A percentile compares a stretch with the other conserved stretches of the same genome.
Conservation (phyloP, 1,140 invertebrate species). For the Drosophila azteca region DNA sequence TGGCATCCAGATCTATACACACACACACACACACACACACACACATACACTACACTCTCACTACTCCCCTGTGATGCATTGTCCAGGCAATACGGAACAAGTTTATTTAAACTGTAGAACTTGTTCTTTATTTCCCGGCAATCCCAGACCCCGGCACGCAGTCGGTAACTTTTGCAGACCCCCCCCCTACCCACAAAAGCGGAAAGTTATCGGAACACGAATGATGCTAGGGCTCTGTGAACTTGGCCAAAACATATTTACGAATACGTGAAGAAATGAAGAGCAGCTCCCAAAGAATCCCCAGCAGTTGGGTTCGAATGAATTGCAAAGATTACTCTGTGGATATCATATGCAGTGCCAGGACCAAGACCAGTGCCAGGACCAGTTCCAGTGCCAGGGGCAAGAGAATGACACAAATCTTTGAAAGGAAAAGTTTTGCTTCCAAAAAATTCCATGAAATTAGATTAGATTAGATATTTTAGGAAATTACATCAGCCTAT, state of each 20-base stretch:
- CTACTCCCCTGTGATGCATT: conserved; percentile 43
- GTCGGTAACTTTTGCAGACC: too few relatives aligned
- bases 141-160: not conserved
- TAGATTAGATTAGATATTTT: not conserved
- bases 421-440: conserved; percentile 13
- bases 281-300: conserved; percentile 23
- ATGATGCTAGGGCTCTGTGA: conserved; percentile 51
- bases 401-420: conserved; percentile 4
- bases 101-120: conserved; percentile 79
- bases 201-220: conserved; percentile 71
- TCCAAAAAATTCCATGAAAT: conserved; percentile 2
- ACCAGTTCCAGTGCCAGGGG: not conserved
- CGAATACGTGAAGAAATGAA: conserved; percentile 43
- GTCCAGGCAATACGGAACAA: conserved; percentile 69
- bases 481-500: too few relatives aligned
- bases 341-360: conserved; percentile 26
- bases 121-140: conserved; percentile 40
- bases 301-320: conserved; percentile 35
- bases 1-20: conserved; percentile 6
- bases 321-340: conserved; percentile 35
- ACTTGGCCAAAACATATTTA: conserved; percentile 54
- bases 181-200: conserved; percentile 4
- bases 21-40: not conserved
- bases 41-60: not conserved
- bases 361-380: not conserved